Conservation (phyloP, 1,140 invertebrate species). For the Drosophila lacteicornis region DNA sequence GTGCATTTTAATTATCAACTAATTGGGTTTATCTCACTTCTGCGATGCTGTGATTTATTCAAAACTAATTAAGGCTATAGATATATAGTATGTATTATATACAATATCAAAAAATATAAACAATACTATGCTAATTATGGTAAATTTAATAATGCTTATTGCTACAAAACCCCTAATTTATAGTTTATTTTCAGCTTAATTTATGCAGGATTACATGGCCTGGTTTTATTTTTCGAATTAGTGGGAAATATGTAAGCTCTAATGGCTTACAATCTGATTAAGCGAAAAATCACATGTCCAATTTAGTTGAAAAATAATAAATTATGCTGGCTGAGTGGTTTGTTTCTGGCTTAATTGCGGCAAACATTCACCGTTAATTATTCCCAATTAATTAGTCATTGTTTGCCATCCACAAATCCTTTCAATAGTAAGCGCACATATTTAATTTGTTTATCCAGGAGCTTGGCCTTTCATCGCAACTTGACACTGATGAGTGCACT, state of each 20-base stretch:
- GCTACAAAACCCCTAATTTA: neutral
- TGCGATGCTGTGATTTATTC: neutral
- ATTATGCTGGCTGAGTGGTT: neutral
- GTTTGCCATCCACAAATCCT: neutral
- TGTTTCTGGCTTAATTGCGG: neutral
- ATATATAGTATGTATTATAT: too few species aligned
- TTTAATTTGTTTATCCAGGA: neutral
- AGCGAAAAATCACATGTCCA: neutral
- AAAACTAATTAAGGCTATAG: neutral
- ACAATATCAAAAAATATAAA: neutral
- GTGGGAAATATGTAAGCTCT: neutral
- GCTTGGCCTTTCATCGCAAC: constrained; percentile 15
- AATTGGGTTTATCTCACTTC: neutral
- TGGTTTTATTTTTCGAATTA: neutral
- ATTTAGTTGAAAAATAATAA: neutral
- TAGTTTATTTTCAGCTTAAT: neutral
- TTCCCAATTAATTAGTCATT: neutral
- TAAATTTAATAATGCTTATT: neutral
- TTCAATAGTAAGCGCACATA: neutral
- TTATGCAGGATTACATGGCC: constrained; percentile 3
- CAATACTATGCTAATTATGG: neutral
- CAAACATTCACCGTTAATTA: neutral
- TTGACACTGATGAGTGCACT: constrained; percentile 25
- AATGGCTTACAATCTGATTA: neutral
- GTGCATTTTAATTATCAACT: constrained; percentile 7